phyloP scores from a whole-genome alignment of 2,888 invertebrate species.

The Acleris literana region DNA sequence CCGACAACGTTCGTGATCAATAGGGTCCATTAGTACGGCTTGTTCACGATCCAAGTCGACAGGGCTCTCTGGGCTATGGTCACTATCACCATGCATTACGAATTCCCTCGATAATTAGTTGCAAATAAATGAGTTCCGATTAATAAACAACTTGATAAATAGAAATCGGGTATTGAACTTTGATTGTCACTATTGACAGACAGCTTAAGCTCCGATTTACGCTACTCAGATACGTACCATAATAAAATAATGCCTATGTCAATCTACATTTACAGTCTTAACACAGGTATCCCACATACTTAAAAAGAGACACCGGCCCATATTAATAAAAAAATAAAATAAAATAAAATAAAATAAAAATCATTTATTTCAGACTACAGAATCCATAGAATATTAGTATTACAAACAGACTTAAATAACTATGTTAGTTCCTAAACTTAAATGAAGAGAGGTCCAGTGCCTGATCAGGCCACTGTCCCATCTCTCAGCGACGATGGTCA shows the following conservation, averaged over 20 bases:
- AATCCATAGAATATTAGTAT: too few species aligned
- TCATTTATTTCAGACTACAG: too few species aligned
- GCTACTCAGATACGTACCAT: neutral
- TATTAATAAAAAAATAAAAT: too few species aligned
- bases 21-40: slow-evolving; percentile 73
- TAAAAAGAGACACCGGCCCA: too few species aligned
- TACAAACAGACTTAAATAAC: too few species aligned
- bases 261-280: too few species aligned
- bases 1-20: slow-evolving; percentile 84
- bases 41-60: slow-evolving; percentile 63
- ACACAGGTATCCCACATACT: too few species aligned
- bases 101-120: slow-evolving; percentile 26
- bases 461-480: too few species aligned
- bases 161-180: slow-evolving; percentile 8
- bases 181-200: slow-evolving; percentile 5
- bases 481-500: too few species aligned
- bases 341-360: too few species aligned
- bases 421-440: too few species aligned
- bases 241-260: neutral
- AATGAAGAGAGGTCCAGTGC: too few species aligned
- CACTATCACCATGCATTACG: slow-evolving; percentile 57
- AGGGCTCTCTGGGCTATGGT: slow-evolving; percentile 64
- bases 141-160: slow-evolving; percentile 29
- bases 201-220: slow-evolving; percentile 12
- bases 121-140: slow-evolving; percentile 28